A percentile compares a stretch with the other conserved stretches of the same genome.
These are phyloP conservation scores for Bovichtus diacanthus DNA, from an alignment of 2,797 vertebrate species.

Conservation along the genomic window DNA sequence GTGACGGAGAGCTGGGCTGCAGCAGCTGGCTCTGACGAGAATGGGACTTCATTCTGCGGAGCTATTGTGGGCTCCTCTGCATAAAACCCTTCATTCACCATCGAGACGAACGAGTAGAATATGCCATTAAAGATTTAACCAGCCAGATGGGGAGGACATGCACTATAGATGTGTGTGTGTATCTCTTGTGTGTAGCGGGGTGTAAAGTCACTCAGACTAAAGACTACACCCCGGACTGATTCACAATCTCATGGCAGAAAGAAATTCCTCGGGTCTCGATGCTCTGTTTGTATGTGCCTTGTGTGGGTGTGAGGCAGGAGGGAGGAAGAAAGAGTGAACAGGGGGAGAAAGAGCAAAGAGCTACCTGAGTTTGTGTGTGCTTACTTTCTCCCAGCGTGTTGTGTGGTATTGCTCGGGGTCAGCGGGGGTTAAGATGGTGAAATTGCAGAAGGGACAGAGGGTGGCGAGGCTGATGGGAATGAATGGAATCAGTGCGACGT, in stretches of 20 bases:
- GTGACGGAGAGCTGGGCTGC: neutral
- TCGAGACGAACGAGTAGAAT: conserved; percentile 23
- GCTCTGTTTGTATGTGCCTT: conserved; percentile 22
- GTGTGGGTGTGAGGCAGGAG: conserved; percentile 17
- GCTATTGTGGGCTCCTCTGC: conserved; percentile 24
- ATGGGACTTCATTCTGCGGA: conserved; percentile 32
- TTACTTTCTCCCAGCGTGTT: conserved; percentile 13
- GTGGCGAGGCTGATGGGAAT: conserved; percentile 42
- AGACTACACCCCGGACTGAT: conserved; percentile 21
- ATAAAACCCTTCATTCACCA: conserved; percentile 36
- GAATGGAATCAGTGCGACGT: conserved; percentile 55
- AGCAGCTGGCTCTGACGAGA: conserved; percentile 61
- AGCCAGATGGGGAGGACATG: conserved; percentile 51
- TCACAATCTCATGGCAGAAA: conserved; percentile 29
- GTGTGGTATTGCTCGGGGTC: conserved; percentile 34
- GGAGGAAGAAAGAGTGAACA: conserved; percentile 1
- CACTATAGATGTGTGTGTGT: neutral
- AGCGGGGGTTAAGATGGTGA: conserved; percentile 60
- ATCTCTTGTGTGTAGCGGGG: conserved; percentile 6
- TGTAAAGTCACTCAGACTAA: conserved; percentile 26
- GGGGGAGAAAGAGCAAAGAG: neutral
- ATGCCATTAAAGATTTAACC: conserved; percentile 67
- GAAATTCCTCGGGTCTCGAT: conserved; percentile 46
- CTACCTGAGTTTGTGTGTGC: neutral
- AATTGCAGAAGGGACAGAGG: conserved; percentile 60